Base-by-base conservation (phyloP, 2,888 invertebrate species). In the Metacarcinus magister region DNA sequence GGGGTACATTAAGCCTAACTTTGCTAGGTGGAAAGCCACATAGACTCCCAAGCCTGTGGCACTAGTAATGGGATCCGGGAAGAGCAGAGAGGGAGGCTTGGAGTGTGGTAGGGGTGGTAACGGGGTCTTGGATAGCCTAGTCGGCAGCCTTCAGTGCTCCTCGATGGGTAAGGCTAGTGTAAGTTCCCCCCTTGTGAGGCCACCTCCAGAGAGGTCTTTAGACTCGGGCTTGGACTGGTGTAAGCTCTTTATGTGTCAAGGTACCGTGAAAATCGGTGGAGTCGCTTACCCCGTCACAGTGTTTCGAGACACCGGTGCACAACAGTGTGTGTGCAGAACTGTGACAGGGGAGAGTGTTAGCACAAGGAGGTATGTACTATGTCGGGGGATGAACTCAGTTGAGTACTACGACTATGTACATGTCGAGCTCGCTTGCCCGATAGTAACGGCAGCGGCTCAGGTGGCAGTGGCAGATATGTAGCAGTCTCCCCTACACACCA, bases 1-100 rank as follows among this genome's bases (percentile, higher is more conserved):
- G n/a, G n/a, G n/a, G n/a, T n/a, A n/a, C n/a, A n/a, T 90, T 32
- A 90, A 90, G 90, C 19, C 90, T 5, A 90, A 90, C 90, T 90
- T 28, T 39, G 4, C 23, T 23, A 82, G 23, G 82, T 82, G 82
- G 82, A 82, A 82, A 23, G 82, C 82, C 5, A 32, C 23, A 4
- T n/a, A n/a, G n/a, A n/a, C n/a, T n/a, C n/a, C n/a, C n/a, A n/a
- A n/a, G n/a, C n/a, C n/a, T n/a, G n/a, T n/a, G n/a, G n/a, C n/a
- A n/a, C n/a, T n/a, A n/a, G n/a, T n/a, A n/a, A n/a, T n/a, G n/a
- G n/a, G n/a, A n/a, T n/a, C n/a, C n/a, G n/a, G n/a, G n/a, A n/a
- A n/a, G n/a, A n/a, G n/a, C n/a, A n/a, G n/a, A n/a, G n/a, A n/a
- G n/a, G n/a, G n/a, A n/a, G n/a, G n/a, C n/a, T n/a, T n/a, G n/a